phyloP scores from a whole-genome alignment of 2,797 vertebrate genomes.

The Sciaenops ocellatus region DNA sequence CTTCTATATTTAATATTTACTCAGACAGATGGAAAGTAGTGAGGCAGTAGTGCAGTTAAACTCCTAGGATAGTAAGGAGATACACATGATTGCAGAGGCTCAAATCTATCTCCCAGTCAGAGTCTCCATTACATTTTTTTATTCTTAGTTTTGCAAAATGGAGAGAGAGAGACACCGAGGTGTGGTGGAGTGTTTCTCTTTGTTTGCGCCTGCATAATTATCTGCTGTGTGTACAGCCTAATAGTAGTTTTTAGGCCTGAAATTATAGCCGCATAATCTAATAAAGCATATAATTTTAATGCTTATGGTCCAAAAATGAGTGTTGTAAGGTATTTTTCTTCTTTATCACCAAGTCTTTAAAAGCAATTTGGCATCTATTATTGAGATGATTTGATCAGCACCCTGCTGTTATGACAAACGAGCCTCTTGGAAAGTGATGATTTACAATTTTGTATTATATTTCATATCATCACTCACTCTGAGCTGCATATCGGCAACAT shows the following conservation, averaged over 20 bases:
- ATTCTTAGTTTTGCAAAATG: slow-evolving; percentile 7
- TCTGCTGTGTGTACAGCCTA: not conserved
- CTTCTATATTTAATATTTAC: slow-evolving; percentile 49
- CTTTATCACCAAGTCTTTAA: slow-evolving; percentile 34
- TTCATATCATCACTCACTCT: slow-evolving; percentile 37
- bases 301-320: not conserved
- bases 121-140: not conserved
- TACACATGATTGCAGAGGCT: slow-evolving; percentile 1
- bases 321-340: slow-evolving; percentile 2
- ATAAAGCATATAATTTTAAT: slow-evolving; percentile 21
- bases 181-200: not conserved
- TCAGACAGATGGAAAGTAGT: slow-evolving; percentile 41
- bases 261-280: slow-evolving; percentile 20
- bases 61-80: slow-evolving; percentile 1
- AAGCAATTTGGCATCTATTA: slow-evolving; percentile 40
- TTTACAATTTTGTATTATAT: slow-evolving; percentile 42
- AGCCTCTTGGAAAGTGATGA: slow-evolving; percentile 42
- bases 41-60: slow-evolving; percentile 5
- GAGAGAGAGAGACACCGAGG: not conserved
- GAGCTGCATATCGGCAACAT: slow-evolving; percentile 7
- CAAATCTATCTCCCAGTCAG: not conserved
- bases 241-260: slow-evolving; percentile 11
- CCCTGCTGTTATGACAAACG: slow-evolving; percentile 56
- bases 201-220: slow-evolving; percentile 21
- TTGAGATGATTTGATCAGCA: slow-evolving; percentile 48